Conservation (phyloP, 2,888 invertebrate genomes). For the Leptopterna dolabrata region DNA sequence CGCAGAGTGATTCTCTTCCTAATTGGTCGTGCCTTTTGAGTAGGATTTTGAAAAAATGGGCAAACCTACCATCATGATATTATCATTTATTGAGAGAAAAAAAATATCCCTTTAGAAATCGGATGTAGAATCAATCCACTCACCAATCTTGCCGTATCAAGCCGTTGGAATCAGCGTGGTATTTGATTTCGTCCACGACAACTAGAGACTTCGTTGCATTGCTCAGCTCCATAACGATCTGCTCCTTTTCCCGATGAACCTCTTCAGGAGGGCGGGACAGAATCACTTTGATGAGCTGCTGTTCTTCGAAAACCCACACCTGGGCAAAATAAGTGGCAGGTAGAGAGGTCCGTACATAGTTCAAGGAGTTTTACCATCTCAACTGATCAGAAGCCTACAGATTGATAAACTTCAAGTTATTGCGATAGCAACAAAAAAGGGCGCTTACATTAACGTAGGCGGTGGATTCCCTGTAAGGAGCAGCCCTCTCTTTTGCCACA, state of each 20-base stretch:
- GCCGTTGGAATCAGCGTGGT: conserved; percentile 76
- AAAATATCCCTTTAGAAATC: too few species aligned
- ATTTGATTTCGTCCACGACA: conserved; percentile 82
- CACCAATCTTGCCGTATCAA: conserved; percentile 78
- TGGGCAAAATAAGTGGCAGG: conserved; percentile 65
- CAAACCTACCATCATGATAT: too few species aligned
- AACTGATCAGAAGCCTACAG: too few species aligned
- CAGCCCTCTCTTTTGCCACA: conserved; percentile 83
- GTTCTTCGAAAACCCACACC: conserved; percentile 91
- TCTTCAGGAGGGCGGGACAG: conserved; percentile 84
- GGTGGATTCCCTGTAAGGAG: conserved; percentile 81
- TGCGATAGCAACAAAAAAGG: too few species aligned
- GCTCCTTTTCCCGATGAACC: conserved; percentile 77
- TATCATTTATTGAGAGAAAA: too few species aligned
- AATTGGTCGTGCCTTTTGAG: too few species aligned
- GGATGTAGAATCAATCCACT: too few species aligned
- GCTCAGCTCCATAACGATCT: conserved; percentile 78
- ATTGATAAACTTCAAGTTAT: too few species aligned
- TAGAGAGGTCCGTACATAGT: too few species aligned
- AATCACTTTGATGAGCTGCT: conserved; percentile 85
- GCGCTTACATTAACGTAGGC: conserved; percentile 84
- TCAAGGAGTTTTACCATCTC: not conserved
- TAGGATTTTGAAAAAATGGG: too few species aligned
- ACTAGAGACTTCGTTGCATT: conserved; percentile 82
- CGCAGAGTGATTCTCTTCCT: too few species aligned